Base-by-base conservation (phyloP, 1,140 invertebrate genomes). In the Diachasma alloeum region DNA sequence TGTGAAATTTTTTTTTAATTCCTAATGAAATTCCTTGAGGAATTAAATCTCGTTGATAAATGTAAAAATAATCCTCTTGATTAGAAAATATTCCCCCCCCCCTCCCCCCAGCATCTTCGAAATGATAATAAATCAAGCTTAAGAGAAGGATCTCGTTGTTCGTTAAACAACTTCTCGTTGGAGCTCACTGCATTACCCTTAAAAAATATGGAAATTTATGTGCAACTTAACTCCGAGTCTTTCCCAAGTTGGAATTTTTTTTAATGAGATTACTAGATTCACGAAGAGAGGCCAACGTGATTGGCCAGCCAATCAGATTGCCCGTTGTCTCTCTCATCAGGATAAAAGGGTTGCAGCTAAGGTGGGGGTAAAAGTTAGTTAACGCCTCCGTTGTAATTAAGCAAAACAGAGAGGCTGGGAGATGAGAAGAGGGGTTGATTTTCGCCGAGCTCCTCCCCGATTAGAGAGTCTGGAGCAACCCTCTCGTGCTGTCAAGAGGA, bases 351-450 rank as follows among this genome's bases (percentile, higher is more conserved):
- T 78, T 78, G 72, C 31, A 37, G 24, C 37, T 15, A 69, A 69
- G 44, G 48, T 59, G 46, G 67, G 24, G 72, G 75, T 68, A 10
- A 74, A 72, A 75, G 79, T 80, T 80, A 73, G 79, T 80, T 80
- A 80, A 80, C 79, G 79, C 79, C 79, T 80, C 67, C 69, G 72
- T 53, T 11, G 69, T 77, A 80, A 80, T 80, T 80, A 80, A 77
- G 79, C 76, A 80, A 80, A 80, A 77, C 76, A 75, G 66, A 46
- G 70, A 56, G 59, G 53, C 10, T 26, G 22, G n/a, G 48, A 66
- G 46, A 74, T 36, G 59, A 59, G 6, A 44, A n/a, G 44, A 53
- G 66, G 56, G 69, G 46, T 13, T 22, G 59, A n/a, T 5, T 24
- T 13, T n/a, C 17, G 39, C 19, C 53, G 26, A 77, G 78, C 78